phyloP scores from a whole-genome alignment of 2,888 invertebrate species.

The Patella pellucida region DNA sequence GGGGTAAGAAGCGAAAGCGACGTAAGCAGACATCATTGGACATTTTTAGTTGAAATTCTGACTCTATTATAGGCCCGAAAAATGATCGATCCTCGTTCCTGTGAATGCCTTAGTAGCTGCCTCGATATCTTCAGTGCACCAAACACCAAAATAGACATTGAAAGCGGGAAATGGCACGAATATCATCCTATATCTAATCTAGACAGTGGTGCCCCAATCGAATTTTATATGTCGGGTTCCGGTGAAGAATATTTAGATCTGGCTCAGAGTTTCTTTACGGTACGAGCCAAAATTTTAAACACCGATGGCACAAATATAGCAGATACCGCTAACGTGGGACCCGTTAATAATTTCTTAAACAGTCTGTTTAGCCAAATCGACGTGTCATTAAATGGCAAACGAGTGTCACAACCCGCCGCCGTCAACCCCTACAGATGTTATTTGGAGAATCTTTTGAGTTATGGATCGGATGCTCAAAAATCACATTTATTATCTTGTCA shows the following conservation, averaged over 20 bases:
- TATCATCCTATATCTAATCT: not conserved
- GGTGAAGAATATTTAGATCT: not conserved
- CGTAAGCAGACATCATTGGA: not conserved
- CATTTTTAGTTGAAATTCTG: too few relatives aligned
- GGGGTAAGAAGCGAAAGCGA: not conserved
- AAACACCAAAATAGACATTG: not conserved
- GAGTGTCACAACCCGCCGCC: not conserved
- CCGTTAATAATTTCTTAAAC: not conserved
- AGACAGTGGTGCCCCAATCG: not conserved
- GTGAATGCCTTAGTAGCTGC: not conserved
- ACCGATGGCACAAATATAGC: not conserved
- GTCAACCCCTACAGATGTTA: not conserved
- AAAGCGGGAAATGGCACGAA: not conserved
- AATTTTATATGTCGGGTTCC: not conserved
- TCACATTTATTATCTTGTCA: not conserved
- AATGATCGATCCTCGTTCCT: not conserved
- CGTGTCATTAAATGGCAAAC: not conserved
- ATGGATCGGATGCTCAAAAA: not conserved
- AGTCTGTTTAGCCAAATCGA: not conserved
- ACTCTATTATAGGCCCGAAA: not conserved
- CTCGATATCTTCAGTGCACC: not conserved
- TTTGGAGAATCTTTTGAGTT: not conserved
- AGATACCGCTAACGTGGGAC: not conserved
- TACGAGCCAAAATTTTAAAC: not conserved
- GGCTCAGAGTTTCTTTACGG: not conserved